phyloP scores from a whole-genome alignment of 2,113 vertebrate species.

The Brachirus orientalis region DNA sequence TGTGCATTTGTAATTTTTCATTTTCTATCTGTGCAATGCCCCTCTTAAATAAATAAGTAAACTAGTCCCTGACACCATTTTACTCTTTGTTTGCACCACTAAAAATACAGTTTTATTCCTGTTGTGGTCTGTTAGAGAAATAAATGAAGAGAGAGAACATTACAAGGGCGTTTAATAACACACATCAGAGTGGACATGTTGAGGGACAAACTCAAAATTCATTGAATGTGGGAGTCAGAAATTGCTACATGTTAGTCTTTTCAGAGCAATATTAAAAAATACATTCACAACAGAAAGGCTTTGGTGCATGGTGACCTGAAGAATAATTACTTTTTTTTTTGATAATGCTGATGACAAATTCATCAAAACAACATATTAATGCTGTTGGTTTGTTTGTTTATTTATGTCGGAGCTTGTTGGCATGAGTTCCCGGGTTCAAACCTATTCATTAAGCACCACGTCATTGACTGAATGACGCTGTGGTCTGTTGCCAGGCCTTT shows the following conservation, averaged over 20 bases:
- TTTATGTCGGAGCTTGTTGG: slow-evolving; percentile 8
- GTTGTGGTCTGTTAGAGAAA: neutral
- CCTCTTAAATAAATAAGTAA: too few relatives aligned
- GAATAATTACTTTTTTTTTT: neutral
- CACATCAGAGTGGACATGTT: neutral
- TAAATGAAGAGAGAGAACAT: neutral
- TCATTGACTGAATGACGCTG: slow-evolving; percentile 48
- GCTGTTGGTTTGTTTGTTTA: too few relatives aligned
- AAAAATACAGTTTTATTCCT: neutral
- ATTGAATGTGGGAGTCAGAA: too few relatives aligned
- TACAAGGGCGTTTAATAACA: slow-evolving; percentile 6
- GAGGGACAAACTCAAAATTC: too few relatives aligned
- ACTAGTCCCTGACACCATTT: slow-evolving; percentile 6
- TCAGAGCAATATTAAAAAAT: too few relatives aligned
- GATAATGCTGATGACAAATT: neutral
- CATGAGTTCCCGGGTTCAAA: slow-evolving; percentile 22
- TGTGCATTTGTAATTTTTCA: too few relatives aligned
- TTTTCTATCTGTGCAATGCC: too few relatives aligned
- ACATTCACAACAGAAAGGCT: too few relatives aligned
- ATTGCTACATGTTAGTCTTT: too few relatives aligned
- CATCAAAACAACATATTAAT: neutral
- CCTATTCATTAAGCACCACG: too few relatives aligned
- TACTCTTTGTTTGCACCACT: neutral
- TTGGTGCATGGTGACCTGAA: neutral
- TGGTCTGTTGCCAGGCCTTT: slow-evolving; percentile 48